A percentile compares a stretch with the other conserved stretches of the same genome.
Conservation (phyloP, 2,113 vertebrate genomes). For the Rafetus swinhoei region DNA sequence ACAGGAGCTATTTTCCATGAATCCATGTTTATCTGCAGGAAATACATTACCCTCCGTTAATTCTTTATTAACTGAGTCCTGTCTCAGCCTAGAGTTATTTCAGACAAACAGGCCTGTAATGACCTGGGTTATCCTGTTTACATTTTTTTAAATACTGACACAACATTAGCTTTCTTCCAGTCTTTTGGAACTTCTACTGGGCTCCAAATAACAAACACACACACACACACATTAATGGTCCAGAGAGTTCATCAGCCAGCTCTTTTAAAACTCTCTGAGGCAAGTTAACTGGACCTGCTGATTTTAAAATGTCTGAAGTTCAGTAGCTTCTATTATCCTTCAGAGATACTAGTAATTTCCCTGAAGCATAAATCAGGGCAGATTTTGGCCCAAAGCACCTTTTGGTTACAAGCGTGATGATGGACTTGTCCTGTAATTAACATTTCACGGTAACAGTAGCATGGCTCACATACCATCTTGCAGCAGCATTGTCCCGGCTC, state of each 20-base stretch:
- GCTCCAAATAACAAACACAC: not conserved
- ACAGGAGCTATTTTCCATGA: not conserved
- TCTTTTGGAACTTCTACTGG: not conserved
- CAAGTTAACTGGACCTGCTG: not conserved
- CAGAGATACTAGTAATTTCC: not conserved
- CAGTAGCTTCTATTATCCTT: not conserved
- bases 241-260: not conserved
- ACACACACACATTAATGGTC: not conserved
- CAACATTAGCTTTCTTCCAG: not conserved
- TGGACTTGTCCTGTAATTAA: not conserved
- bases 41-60: not conserved
- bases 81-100: not conserved
- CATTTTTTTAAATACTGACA: not conserved
- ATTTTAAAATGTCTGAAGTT: not conserved
- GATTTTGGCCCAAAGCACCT: fast-evolving
- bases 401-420: not conserved
- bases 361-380: not conserved
- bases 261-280: not conserved
- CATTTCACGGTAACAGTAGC: fast-evolving
- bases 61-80: not conserved
- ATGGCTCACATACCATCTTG: constrained; percentile 76
- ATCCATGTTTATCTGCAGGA: not conserved
- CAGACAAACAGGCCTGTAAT: not conserved
- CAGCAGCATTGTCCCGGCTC: constrained; percentile 90
- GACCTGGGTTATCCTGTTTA: not conserved